Conservation (phyloP, 2,888 invertebrate species). For the Patella ulyssiponensis region DNA sequence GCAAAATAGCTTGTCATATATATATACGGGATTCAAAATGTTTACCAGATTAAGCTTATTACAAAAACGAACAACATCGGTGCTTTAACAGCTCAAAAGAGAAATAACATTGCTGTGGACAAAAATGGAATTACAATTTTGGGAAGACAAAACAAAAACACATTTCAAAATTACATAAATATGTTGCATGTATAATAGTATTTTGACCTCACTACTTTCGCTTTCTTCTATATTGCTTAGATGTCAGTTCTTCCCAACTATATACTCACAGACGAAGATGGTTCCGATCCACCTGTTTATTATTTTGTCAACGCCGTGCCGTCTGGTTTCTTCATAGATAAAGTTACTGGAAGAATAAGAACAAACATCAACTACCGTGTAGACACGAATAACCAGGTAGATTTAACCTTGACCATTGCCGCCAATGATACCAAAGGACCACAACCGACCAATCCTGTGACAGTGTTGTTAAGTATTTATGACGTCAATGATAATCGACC, state of each 20-base stretch:
- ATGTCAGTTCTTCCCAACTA: background rate
- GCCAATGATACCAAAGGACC: background rate
- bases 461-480: background rate
- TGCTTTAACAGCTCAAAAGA: too few relatives aligned
- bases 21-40: too few relatives aligned
- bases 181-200: too few relatives aligned
- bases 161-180: too few relatives aligned
- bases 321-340: background rate
- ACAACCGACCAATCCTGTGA: background rate
- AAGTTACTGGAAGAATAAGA: background rate
- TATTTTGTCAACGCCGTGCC: background rate
- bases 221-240: too few relatives aligned
- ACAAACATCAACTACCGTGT: background rate
- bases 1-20: too few relatives aligned
- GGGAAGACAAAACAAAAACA: too few relatives aligned
- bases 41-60: too few relatives aligned
- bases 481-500: background rate
- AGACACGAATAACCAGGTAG: constrained; percentile 4
- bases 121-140: too few relatives aligned
- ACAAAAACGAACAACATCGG: too few relatives aligned
- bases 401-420: background rate
- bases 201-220: too few relatives aligned
- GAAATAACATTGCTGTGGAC: too few relatives aligned
- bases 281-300: background rate
- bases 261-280: background rate